A percentile compares a stretch with the other conserved stretches of the same genome.
Conservation (phyloP, 2,113 vertebrate genomes). For the Hassar affinis region DNA sequence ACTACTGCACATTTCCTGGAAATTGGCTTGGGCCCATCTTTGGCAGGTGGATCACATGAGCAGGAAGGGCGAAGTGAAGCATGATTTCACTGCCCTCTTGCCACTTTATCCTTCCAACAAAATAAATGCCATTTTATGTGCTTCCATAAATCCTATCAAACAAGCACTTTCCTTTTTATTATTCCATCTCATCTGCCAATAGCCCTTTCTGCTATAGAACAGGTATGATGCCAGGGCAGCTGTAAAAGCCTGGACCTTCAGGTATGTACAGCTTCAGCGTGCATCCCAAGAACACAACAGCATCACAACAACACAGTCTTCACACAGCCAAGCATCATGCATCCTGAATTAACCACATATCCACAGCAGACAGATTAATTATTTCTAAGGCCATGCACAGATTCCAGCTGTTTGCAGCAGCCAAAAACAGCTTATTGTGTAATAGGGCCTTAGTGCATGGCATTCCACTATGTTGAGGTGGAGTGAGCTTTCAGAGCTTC, state of each 20-base stretch:
- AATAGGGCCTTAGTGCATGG: conserved; percentile 24
- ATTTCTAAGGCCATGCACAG: conserved; percentile 6
- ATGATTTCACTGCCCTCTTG: conserved; percentile 61
- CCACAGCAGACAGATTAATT: conserved; percentile 22
- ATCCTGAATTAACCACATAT: conserved; percentile 18
- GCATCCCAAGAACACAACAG: conserved; percentile 45
- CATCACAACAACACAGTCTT: neutral
- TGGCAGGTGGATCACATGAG: conserved; percentile 63
- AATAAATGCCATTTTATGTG: conserved; percentile 70
- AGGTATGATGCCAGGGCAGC: conserved; percentile 57
- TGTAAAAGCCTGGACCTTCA: conserved; percentile 55
- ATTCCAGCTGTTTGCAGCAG: conserved; percentile 5
- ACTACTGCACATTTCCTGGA: conserved; percentile 35
- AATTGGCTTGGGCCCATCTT: conserved; percentile 48
- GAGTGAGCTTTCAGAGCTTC: conserved; percentile 13
- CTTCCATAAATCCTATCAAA: conserved; percentile 74
- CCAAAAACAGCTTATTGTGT: conserved; percentile 36
- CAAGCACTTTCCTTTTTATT: conserved; percentile 63
- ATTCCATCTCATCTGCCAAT: conserved; percentile 57
- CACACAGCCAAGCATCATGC: neutral
- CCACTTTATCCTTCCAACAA: conserved; percentile 61
- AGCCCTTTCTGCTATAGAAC: conserved; percentile 58
- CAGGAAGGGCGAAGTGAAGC: conserved; percentile 53
- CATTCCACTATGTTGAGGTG: conserved; percentile 30
- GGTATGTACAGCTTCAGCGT: conserved; percentile 40